Evolutionary conservation across 2,113 vertebrate genomes (phyloP).

Genomic region (Nothobranchius kuhntae): DNA sequence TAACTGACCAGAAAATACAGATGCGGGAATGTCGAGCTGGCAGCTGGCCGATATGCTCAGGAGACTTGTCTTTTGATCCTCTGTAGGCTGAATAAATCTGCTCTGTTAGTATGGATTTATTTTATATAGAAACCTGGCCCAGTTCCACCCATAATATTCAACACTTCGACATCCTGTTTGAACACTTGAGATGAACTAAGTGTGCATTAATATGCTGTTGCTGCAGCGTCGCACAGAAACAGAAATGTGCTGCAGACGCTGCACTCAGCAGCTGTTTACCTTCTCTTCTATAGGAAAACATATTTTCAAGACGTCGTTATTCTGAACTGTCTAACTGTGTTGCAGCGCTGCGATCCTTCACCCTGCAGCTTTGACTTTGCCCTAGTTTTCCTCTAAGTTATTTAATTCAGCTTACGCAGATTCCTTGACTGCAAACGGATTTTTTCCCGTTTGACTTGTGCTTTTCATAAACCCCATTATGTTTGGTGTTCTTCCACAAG

Average conservation of each 20-base stretch:
- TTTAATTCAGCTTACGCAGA: constrained; percentile 38
- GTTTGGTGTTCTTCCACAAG: constrained; percentile 26
- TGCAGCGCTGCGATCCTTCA: constrained; percentile 17
- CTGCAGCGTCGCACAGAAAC: background rate
- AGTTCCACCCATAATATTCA: constrained; percentile 38
- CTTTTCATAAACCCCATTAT: constrained; percentile 43
- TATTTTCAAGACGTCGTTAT: constrained; percentile 20
- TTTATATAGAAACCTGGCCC: constrained; percentile 26
- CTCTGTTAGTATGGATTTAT: background rate
- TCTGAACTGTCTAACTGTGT: constrained; percentile 8
- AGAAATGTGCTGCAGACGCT: constrained; percentile 13
- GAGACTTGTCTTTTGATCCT: constrained; percentile 25
- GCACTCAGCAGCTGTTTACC: constrained; percentile 30
- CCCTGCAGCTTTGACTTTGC: constrained; percentile 48
- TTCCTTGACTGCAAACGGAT: constrained; percentile 24
- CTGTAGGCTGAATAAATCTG: constrained; percentile 20
- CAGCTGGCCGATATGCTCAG: constrained; percentile 29
- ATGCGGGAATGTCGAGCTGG: constrained; percentile 20
- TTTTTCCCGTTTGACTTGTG: constrained; percentile 10
- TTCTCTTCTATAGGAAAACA: constrained; percentile 16
- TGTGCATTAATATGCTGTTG: constrained; percentile 23
- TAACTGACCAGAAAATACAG: constrained; percentile 31
- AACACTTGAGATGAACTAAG: background rate
- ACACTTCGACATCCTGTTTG: too few species aligned
- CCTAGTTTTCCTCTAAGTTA: constrained; percentile 54